Base-by-base conservation (phyloP, 2,797 vertebrate genomes). In the Myotis daubentonii region DNA sequence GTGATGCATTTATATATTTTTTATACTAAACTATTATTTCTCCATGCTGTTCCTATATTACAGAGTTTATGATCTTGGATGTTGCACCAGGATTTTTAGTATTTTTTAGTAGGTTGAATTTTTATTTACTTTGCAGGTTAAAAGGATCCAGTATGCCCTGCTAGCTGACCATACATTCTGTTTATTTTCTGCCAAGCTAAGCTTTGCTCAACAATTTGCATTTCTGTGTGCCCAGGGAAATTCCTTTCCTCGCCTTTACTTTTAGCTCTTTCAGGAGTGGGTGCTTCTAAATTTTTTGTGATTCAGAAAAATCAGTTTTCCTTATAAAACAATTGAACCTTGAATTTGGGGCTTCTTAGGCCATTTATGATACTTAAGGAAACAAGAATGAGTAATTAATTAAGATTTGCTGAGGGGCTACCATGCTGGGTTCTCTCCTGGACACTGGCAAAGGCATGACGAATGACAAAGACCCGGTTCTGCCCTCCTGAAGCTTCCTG, bases 261-360 rank as follows among this genome's bases (percentile, higher is more conserved):
- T 81, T 88, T 23, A 71, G 36, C 25, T 89, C 38, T 92, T 72
- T 33, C 15, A 65, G 25, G 57, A 79, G 2, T 68, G 49, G 57
- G 8, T 65, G 65, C 22, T 84, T 84, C 28, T 87, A 30, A 55
- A 20, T 72, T 51, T 83, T 85, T 62, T 72, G 28, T 68, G 23
- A 94, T 49, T 93, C 7, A 79, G 8, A 78, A 68, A 96, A 94
- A 44, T 44, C 28, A 33, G 6, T 85, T 91, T 92, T 22, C 36
- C 19, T 78, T 94, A 86, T 78, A 57, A 80, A 91, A 75, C 4
- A 51, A 30, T 4, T 25, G 20, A 82, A 53, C 28, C 57, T 85
- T 81, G 47, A 84, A 51, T 66, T 66, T 72, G 8, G 57, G 53
- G 17, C 66, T 66, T 75, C 75, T 76, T 83, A 33, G 13, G 5